Evolutionary conservation across 2,797 vertebrate species (phyloP).

Genomic region (Remorina albescens): DNA sequence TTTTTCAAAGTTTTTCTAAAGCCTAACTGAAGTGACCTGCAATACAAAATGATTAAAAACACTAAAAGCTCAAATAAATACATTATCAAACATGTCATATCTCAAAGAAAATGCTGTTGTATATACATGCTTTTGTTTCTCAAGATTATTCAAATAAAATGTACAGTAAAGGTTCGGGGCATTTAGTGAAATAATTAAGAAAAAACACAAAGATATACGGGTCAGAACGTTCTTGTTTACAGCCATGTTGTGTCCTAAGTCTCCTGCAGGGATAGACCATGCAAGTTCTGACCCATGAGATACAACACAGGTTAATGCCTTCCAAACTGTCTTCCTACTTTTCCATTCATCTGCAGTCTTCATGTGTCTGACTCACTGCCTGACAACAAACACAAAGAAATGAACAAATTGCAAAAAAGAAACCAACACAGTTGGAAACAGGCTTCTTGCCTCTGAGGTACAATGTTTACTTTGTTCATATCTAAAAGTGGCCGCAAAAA

Average conservation of each 20-base stretch:
- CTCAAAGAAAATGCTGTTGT: not conserved
- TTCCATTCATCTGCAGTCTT: constrained; percentile 19
- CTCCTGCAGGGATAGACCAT: not conserved
- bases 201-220: constrained; percentile 49
- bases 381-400: constrained; percentile 3
- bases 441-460: constrained; percentile 39
- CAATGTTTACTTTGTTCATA: constrained; percentile 63
- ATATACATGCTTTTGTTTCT: not conserved
- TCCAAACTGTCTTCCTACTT: not conserved
- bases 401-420: constrained; percentile 29
- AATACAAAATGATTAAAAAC: not conserved
- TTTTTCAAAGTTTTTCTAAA: not conserved
- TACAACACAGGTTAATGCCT: constrained; percentile 27
- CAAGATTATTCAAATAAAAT: not conserved
- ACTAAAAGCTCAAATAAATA: not conserved
- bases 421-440: not conserved
- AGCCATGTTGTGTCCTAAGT: not conserved
- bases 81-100: not conserved
- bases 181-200: too few species aligned
- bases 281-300: constrained; percentile 32
- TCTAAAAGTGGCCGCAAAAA: constrained; percentile 61
- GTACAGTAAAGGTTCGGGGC: too few species aligned
- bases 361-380: constrained; percentile 9
- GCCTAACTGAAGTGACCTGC: not conserved
- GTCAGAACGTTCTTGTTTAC: constrained; percentile 47